phyloP scores from a whole-genome alignment of 2,113 vertebrate species.

The Vanacampus margaritifer region DNA sequence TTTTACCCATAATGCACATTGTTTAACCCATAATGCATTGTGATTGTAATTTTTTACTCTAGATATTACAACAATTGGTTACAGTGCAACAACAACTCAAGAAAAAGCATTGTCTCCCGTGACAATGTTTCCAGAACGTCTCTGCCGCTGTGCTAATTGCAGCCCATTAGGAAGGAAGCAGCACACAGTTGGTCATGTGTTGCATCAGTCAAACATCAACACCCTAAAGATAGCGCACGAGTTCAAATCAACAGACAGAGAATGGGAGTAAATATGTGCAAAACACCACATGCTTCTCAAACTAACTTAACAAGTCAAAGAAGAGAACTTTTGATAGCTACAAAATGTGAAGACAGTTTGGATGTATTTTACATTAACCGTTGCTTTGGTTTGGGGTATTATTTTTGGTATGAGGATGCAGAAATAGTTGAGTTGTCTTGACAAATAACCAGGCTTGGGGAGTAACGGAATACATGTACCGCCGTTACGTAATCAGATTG shows the following conservation, averaged over 20 bases:
- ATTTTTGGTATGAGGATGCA: too few species aligned
- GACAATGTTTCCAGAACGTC: conserved; percentile 39
- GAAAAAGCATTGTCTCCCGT: conserved; percentile 33
- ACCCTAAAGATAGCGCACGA: conserved; percentile 47
- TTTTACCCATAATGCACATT: too few species aligned
- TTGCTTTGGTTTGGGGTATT: too few species aligned
- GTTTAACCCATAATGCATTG: too few species aligned
- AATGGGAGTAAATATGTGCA: conserved; percentile 18
- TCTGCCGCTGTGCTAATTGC: conserved; percentile 44
- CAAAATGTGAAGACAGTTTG: too few species aligned
- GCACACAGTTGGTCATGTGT: conserved; percentile 41
- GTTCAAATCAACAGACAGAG: conserved; percentile 28
- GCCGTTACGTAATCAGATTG: too few species aligned
- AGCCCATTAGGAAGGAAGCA: conserved; percentile 46
- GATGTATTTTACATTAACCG: too few species aligned
- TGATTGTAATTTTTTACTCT: too few species aligned
- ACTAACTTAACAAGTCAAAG: neutral
- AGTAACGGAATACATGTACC: too few species aligned
- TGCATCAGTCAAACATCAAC: conserved; percentile 65
- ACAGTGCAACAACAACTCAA: conserved; percentile 37
- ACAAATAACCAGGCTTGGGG: too few species aligned
- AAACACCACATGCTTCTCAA: conserved; percentile 31
- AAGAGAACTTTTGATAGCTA: too few species aligned
- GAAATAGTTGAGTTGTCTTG: neutral
- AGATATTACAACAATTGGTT: too few species aligned